Evolutionary conservation across 2,888 invertebrate species (phyloP).

Genomic region (Prosopocoilus inquinatus): DNA sequence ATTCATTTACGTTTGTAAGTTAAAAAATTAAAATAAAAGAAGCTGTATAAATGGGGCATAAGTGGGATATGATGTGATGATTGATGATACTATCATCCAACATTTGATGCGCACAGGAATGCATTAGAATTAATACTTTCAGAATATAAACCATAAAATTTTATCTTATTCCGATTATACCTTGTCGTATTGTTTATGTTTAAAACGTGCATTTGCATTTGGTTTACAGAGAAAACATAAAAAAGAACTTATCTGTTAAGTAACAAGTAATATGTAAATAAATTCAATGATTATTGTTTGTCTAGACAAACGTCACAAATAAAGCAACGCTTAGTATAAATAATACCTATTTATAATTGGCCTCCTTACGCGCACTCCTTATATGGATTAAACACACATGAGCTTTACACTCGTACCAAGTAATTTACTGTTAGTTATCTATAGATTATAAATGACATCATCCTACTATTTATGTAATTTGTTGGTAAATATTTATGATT

Average conservation of each 20-base stretch:
- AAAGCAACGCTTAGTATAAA: background rate
- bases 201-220: no score
- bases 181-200: no score
- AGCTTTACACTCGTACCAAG: conserved; percentile 1
- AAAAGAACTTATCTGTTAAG: background rate
- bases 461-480: background rate
- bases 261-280: background rate
- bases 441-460: conserved; percentile 2
- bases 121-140: no score
- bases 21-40: no score
- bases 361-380: background rate
- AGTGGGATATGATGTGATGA: no score
- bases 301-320: background rate
- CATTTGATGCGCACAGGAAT: no score
- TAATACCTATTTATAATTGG: conserved; percentile 5
- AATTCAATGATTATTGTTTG: conserved; percentile 1
- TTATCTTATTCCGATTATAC: no score
- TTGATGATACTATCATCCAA: no score
- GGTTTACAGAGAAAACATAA: no score
- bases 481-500: background rate
- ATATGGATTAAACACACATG: conserved; percentile 2
- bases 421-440: background rate
- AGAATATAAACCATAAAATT: no score
- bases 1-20: no score
- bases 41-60: no score